These are phyloP conservation scores for Lophotis ruficrista DNA, from an alignment of 2,113 vertebrate genomes.

Conservation along the genomic window DNA sequence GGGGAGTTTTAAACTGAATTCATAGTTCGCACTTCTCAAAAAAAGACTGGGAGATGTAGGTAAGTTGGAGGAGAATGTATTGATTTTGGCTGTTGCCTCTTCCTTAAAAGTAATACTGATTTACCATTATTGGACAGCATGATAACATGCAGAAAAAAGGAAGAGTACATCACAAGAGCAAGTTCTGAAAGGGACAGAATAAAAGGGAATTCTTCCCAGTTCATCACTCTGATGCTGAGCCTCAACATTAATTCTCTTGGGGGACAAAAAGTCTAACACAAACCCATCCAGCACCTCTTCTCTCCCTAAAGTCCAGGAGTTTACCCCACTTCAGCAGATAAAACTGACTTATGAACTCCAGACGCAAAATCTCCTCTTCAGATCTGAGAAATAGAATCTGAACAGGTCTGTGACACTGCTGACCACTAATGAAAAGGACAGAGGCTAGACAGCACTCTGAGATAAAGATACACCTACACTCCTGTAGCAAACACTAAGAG, in stretches of 20 bases:
- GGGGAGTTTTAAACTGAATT: neutral
- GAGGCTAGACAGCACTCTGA: neutral
- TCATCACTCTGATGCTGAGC: neutral
- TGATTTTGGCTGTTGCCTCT: neutral
- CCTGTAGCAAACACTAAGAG: neutral
- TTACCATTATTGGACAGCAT: rapidly evolving
- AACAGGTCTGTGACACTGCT: neutral
- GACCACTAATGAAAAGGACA: neutral
- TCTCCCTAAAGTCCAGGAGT: neutral
- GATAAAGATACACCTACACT: neutral
- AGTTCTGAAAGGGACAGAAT: neutral
- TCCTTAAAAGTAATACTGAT: neutral
- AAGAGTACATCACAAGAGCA: neutral
- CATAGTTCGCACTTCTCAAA: neutral
- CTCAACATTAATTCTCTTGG: neutral
- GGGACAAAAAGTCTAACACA: neutral
- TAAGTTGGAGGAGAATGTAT: neutral
- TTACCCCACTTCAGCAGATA: neutral
- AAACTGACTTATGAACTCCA: neutral
- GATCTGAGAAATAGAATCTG: neutral
- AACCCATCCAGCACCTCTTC: neutral
- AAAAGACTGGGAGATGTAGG: neutral
- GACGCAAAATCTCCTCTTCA: neutral
- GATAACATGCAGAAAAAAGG: neutral
- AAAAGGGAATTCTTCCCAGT: neutral